Base-by-base conservation (phyloP, 2,888 invertebrate species). In the Leptopilina myrica region DNA sequence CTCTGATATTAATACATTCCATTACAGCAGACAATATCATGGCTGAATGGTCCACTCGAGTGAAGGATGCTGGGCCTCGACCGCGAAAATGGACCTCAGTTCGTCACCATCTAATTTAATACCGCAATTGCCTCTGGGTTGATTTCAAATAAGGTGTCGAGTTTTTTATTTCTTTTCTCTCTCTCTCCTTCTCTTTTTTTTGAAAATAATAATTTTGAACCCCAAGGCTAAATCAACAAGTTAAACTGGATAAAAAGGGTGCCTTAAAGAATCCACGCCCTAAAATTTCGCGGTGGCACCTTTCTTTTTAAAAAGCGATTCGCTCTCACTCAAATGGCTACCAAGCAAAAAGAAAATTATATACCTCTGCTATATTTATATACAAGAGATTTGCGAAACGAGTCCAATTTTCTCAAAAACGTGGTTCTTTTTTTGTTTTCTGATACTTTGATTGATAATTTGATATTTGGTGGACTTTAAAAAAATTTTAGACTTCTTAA, bases 1-100 rank as follows among this genome's bases (percentile, higher is more conserved):
- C 49, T 91, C 88, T 86, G 89, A 90, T 91, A 91, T 91, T 91
- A 91, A 91, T 91, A 91, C 90, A 91, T 91, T 91, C 91, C 91
- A 91, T 91, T 91, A 91, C 89, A 88, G 89, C 87, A 88, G 89
- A 90, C 90, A 90, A 90, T 90, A 90, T 89, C 89, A 49, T 88
- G 89, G 87, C 88, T 88, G 89, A 90, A 90, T 90, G 89, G 89
- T 88, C 89, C 33, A 33, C 33, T 33, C 3, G 33, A 33, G 33
- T 88, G 33, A 88, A 87, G 89, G 89, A 90, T 90, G 90, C 82
- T 85, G 88, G 87, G 86, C 85, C 85, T 85, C 85, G 85, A 85
- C 85, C 83, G 81, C 86, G 82, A 82, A 82, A 82, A 81, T 81
- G 81, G 81, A 81, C 85, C 33, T 80, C 84, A 81, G 76, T 85